Percentiles rank a stretch among this genome's conserved stretches.
Conservation (phyloP, 2,113 vertebrate species). For the Microcebus griseorufus region DNA sequence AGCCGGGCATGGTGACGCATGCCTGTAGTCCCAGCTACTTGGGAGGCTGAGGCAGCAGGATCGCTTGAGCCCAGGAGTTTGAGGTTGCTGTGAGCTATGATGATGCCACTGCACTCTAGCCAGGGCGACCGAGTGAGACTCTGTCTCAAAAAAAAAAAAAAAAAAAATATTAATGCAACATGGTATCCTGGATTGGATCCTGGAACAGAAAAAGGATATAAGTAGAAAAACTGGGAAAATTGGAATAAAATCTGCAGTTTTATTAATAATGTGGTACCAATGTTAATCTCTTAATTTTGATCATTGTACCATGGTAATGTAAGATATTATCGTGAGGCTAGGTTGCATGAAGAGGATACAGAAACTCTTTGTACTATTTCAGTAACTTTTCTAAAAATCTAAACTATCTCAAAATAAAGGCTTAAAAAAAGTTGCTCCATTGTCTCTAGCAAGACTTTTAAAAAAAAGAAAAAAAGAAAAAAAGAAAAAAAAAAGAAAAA, state of each 20-base stretch:
- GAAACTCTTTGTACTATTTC: not conserved
- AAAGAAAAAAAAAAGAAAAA: no score
- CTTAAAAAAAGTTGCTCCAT: not conserved
- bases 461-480: no score
- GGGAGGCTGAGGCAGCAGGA: no score
- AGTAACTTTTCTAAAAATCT: not conserved
- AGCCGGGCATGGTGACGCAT: no score
- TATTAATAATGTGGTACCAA: not conserved
- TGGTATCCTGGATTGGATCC: not conserved
- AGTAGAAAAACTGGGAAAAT: not conserved
- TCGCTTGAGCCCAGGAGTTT: no score
- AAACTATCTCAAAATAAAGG: not conserved
- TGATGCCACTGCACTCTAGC: no score
- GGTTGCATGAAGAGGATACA: not conserved
- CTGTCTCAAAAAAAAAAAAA: no score
- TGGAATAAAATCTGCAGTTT: not conserved
- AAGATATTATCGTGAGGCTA: not conserved
- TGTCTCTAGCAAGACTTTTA: no score
- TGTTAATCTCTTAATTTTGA: not conserved
- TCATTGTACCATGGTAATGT: not conserved
- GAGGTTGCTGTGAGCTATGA: no score
- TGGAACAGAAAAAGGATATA: not conserved
- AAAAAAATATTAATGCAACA: not conserved
- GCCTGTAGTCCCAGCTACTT: no score
- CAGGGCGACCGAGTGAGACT: no score